Evolutionary conservation across 1,140 invertebrate species (phyloP).

Genomic region (Heterodera schachtii): DNA sequence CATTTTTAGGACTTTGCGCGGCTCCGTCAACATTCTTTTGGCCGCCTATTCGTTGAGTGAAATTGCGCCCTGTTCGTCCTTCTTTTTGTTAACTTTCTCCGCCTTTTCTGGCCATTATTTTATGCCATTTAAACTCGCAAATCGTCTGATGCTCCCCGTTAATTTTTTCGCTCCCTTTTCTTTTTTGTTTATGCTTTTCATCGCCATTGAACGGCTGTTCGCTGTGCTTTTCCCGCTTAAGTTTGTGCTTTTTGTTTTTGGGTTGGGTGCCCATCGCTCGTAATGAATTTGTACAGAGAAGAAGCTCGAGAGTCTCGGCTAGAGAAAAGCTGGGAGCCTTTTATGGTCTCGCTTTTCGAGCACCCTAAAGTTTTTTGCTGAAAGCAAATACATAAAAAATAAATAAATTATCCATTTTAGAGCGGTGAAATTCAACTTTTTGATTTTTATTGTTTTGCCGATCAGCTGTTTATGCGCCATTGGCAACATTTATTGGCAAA

Average conservation of each 20-base stretch:
- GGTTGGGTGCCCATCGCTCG: too few relatives aligned
- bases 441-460: not conserved
- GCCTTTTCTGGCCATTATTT: not conserved
- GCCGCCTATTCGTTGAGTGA: not conserved
- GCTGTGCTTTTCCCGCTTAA: not conserved
- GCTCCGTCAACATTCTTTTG: not conserved
- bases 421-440: not conserved
- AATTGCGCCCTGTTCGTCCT: not conserved
- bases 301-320: too few relatives aligned
- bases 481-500: not conserved
- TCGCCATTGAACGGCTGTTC: not conserved
- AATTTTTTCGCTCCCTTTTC: not conserved
- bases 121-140: not conserved
- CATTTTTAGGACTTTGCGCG: not conserved
- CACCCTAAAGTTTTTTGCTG: too few relatives aligned
- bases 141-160: not conserved
- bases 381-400: too few relatives aligned
- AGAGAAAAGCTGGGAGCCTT: too few relatives aligned
- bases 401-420: too few relatives aligned
- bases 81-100: not conserved
- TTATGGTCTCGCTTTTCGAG: too few relatives aligned
- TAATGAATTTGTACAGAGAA: too few relatives aligned
- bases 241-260: not conserved
- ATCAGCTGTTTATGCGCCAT: not conserved
- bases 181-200: not conserved